Evolutionary conservation across 2,888 invertebrate species (phyloP).

Genomic region (Strigamia crassipes): DNA sequence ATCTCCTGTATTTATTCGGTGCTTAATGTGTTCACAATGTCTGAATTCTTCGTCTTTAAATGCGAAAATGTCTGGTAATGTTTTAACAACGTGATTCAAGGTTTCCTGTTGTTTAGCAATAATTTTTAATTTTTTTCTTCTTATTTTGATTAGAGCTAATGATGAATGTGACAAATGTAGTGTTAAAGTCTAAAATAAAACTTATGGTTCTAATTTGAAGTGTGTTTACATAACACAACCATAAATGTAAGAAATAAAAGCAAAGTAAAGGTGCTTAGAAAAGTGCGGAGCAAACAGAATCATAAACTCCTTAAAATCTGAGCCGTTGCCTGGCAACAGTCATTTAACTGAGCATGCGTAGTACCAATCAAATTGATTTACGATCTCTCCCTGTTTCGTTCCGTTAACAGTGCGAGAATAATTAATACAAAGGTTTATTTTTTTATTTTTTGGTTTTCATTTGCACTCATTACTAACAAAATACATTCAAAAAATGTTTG

Average conservation of each 20-base stretch:
- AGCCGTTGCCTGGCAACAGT: not conserved
- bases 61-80: not conserved
- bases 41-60: not conserved
- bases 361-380: not conserved
- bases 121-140: no score
- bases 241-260: not conserved
- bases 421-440: not conserved
- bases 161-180: no score
- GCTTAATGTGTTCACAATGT: not conserved
- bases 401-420: not conserved
- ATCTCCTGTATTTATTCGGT: constrained; percentile 44
- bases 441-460: no score
- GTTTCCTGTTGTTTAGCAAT: no score
- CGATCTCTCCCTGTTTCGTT: not conserved
- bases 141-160: no score
- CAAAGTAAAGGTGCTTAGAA: not conserved
- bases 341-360: not conserved
- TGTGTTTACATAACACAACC: not conserved
- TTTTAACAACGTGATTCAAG: not conserved
- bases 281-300: not conserved
- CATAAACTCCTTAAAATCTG: not conserved
- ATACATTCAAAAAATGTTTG: not conserved
- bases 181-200: not conserved
- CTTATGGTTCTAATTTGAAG: not conserved
- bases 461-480: not conserved